phyloP scores from a whole-genome alignment of 1,140 invertebrate genomes.

The Drosophila bipectinata region DNA sequence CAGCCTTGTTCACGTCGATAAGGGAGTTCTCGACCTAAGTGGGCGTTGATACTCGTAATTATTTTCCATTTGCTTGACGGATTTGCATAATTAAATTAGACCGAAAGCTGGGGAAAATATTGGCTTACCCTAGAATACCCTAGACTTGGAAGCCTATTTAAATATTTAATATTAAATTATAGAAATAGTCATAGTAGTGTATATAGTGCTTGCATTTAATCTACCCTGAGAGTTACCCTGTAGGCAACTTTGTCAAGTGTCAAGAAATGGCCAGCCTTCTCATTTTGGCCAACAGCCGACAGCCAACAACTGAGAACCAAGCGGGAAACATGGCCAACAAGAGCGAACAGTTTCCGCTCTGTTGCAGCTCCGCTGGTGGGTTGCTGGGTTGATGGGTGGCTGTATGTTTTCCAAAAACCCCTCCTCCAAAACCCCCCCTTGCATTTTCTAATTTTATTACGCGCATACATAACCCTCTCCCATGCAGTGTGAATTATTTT shows the following conservation, averaged over 20 bases:
- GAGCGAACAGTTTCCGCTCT: constrained; percentile 62
- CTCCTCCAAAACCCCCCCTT: not conserved
- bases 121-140: constrained; percentile 2
- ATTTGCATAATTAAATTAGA: constrained; percentile 23
- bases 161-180: too few species aligned
- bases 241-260: constrained; percentile 48
- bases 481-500: constrained; percentile 16
- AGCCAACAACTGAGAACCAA: constrained; percentile 16
- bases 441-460: constrained; percentile 70
- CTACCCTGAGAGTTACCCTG: constrained; percentile 9
- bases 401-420: not conserved
- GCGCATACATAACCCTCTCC: constrained; percentile 45
- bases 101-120: not conserved
- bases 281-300: constrained; percentile 34
- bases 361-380: constrained; percentile 48
- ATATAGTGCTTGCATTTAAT: not conserved
- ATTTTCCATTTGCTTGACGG: constrained; percentile 14
- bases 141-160: too few species aligned
- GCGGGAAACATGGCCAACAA: constrained; percentile 25
- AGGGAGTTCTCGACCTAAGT: constrained; percentile 20
- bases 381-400: constrained; percentile 20
- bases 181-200: too few species aligned
- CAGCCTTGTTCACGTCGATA: constrained; percentile 37
- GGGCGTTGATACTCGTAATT: constrained; percentile 43
- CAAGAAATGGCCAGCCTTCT: constrained; percentile 36